Base-by-base conservation (phyloP, 2,888 invertebrate species). In the Latrodectus elegans region DNA sequence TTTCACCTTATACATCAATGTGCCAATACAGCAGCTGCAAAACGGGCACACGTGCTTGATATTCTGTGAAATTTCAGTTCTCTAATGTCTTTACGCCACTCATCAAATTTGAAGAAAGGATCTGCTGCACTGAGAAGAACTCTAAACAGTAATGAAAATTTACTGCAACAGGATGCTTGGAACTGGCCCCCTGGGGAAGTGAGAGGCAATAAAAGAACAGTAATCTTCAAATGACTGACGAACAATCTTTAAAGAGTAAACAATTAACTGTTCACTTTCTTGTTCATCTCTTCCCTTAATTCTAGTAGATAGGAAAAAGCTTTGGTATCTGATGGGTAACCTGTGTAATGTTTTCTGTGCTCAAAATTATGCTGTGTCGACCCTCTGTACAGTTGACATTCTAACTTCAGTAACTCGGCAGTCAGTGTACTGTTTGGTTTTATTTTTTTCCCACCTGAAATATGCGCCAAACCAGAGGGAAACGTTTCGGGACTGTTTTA, bases 251-350 rank as follows among this genome's bases (percentile, higher is more conserved):
- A 60, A 60, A 60, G n/a, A 60, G 60, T 60, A n/a, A 67, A 51
- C 49, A 78, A 76, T n/a, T 38, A 81, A 81, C 81, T 74, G 64
- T 81, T 73, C 77, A 9, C 77, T 78, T 71, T 76, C 81, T 86
- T 68, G 65, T 65, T 81, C 77, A 87, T 60, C 76, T 87, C 86
- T 88, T 88, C 82, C 87, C 83, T 83, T 88, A 82, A 82, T 78
- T 88, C 82, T 88, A 52, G 78, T 88, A 88, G 87, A 74, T 88
- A 88, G 60, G 87, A 73, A 64, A 87, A 88, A 82, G 87, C 87
- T 88, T 88, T 88, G 82, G 87, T 88, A 88, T 38, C 38, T 78
- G 73, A 88, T 78, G 87, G 82, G 74, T 78, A 81, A 77, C 73
- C 68, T 88, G 87, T 85, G 78, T 81, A 74, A 75, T 75, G 77